Conservation (phyloP, 2,888 invertebrate genomes). For the Encarsia formosa region DNA sequence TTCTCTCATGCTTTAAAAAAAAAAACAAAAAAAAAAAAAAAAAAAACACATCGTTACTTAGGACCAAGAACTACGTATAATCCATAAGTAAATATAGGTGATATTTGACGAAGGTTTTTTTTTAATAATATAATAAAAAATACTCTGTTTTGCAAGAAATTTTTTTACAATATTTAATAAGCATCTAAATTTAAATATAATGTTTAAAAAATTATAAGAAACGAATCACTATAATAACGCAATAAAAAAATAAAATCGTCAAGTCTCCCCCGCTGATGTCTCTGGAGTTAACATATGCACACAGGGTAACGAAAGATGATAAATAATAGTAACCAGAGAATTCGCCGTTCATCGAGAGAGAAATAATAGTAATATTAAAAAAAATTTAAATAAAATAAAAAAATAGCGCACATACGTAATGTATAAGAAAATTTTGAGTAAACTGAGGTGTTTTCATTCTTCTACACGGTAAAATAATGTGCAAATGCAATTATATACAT, state of each 20-base stretch:
- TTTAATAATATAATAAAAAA: neutral
- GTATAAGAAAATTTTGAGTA: neutral
- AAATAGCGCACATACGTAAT: neutral
- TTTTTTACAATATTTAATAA: neutral
- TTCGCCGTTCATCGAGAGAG: conserved; percentile 15
- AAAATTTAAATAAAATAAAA: neutral
- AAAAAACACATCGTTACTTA: conserved; percentile 31
- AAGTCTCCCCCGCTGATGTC: conserved; percentile 36
- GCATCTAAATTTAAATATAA: neutral
- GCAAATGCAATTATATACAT: neutral
- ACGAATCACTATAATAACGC: neutral
- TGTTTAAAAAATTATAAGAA: neutral
- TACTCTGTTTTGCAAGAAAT: neutral
- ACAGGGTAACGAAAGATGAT: conserved; percentile 46
- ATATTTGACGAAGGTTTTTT: conserved; percentile 12
- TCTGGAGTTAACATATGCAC: conserved; percentile 39
- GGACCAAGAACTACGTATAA: conserved; percentile 40
- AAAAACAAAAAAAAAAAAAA: conserved; percentile 5
- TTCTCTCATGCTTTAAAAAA: too few species aligned
- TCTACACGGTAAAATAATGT: too few species aligned
- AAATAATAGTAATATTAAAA: neutral
- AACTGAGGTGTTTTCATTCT: neutral
- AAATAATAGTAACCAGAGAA: conserved; percentile 16
- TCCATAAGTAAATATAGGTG: conserved; percentile 13
- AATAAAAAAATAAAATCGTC: conserved; percentile 22